Evolutionary conservation across 2,797 vertebrate species (phyloP), one percentile per base, ranked within the genome.

Genomic region (Aldrovandia affinis): DNA sequence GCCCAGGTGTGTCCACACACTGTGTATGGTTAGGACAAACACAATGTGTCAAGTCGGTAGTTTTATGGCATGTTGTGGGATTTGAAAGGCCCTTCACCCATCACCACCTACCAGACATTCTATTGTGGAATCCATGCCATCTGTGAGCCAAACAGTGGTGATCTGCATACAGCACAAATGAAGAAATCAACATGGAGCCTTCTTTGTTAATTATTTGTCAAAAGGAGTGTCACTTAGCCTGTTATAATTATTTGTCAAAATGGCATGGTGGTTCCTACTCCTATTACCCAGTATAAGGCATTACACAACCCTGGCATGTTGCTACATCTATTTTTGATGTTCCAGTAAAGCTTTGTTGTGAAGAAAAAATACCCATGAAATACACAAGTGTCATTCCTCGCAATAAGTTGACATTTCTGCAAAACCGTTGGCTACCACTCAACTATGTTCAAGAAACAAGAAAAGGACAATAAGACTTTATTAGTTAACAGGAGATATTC

Each of bases 361-460:
- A 12, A 63, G 28, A 63, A 63, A 63, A 36, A 70, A 36, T 20
- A 0, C 3, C 28, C 15, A 25, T 70, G 39, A 75, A 47, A 22
- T 44, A 39, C 70, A 44, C 70, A 75, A 75, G 70, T 75, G 70
- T 44, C 70, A 10, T 75, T 42, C n/a, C 39, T 75, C 70, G 25
- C 70, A 75, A 44, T 18, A 75, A 75, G 70, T 44, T 42, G 70
- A 75, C 70, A 8, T 75, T 42, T 42, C 70, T 44, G 39, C 22
- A 42, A 44, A 75, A 44, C 44, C 39, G 9, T 25, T 75, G 39
- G 70, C 36, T 7, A 39, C 39, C 8, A 18, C 39, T 44, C 70
- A 44, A 75, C 15, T 44, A 75, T 75, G 70, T 75, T 75, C 25
- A 36, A 42, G 4, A 25, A 42, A 15, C 36, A 75, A 44, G 10